Conservation (phyloP, 92 coral and sea anemone genomes). For the Epizoanthus fatuus region DNA sequence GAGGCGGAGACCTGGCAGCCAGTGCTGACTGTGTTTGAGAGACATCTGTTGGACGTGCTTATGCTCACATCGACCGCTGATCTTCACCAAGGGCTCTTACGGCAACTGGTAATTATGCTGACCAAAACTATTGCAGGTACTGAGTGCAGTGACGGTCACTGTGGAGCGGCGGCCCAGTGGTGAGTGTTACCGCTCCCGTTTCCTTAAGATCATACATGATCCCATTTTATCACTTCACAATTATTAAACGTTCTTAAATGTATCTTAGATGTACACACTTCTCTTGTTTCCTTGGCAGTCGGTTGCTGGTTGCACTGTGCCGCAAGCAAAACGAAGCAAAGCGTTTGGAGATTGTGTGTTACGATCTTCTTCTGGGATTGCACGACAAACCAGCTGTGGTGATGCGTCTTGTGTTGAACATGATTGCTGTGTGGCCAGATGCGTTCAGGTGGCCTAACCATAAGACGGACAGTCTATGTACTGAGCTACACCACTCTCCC, state of each 20-base stretch:
- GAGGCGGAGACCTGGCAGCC: conserved; percentile 60
- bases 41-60: conserved; percentile 64
- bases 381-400: conserved; percentile 58
- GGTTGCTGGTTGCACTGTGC: conserved; percentile 82
- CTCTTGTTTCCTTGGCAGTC: conserved; percentile 53
- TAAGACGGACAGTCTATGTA: background rate
- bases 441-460: conserved; percentile 52
- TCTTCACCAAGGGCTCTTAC: conserved; percentile 50
- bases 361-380: conserved; percentile 79
- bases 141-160: conserved; percentile 22
- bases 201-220: background rate
- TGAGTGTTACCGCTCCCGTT: conserved; percentile 33
- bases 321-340: conserved; percentile 70
- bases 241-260: too few species aligned
- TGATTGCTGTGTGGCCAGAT: conserved; percentile 89
- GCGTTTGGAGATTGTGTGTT: conserved; percentile 72
- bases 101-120: conserved; percentile 46
- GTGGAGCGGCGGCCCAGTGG: conserved; percentile 66
- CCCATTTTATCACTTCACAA: too few species aligned
- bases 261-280: too few species aligned
- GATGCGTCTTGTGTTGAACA: conserved; percentile 63
- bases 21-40: conserved; percentile 76
- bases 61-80: conserved; percentile 29
- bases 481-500: conserved; percentile 46
- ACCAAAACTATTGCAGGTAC: conserved; percentile 39